These are phyloP conservation scores for Cistogaster globosa DNA, from an alignment of 2,888 invertebrate species.

Conservation along the genomic window DNA sequence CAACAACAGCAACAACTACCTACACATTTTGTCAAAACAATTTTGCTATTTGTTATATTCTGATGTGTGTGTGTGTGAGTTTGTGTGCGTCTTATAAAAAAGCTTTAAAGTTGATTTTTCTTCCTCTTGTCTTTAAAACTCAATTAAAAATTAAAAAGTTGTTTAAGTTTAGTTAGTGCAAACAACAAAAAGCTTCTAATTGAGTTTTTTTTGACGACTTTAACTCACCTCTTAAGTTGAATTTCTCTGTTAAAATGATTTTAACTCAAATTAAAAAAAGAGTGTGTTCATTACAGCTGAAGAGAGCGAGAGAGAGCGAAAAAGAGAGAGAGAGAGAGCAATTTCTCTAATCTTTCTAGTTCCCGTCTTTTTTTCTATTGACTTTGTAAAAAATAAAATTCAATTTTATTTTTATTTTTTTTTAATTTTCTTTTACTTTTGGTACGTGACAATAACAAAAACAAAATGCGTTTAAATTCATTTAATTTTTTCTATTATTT, in stretches of 20 bases:
- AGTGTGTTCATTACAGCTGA: neutral
- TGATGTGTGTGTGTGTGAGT: neutral
- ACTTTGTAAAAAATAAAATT: neutral
- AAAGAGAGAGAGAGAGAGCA: neutral
- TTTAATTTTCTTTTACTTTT: conserved; percentile 36
- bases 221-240: neutral
- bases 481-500: neutral
- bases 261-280: conserved; percentile 15
- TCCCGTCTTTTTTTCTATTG: neutral
- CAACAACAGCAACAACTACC: conserved; percentile 7
- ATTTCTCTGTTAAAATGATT: neutral
- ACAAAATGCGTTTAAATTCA: neutral
- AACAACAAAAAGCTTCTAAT: conserved; percentile 21
- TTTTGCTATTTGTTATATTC: neutral
- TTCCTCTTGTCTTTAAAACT: neutral
- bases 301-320: neutral
- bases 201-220: neutral
- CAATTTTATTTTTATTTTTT: conserved; percentile 32
- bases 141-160: conserved; percentile 57
- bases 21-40: conserved; percentile 38
- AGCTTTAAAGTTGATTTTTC: conserved; percentile 30
- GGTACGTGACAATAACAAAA: conserved; percentile 29
- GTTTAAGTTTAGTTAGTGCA: conserved; percentile 10
- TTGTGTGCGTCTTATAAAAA: neutral
- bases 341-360: conserved; percentile 6